A percentile compares a stretch with the other conserved stretches of the same genome.
Evolutionary conservation across 2,113 vertebrate species (phyloP).

Genomic region (Anarhynchus alexandrinus): DNA sequence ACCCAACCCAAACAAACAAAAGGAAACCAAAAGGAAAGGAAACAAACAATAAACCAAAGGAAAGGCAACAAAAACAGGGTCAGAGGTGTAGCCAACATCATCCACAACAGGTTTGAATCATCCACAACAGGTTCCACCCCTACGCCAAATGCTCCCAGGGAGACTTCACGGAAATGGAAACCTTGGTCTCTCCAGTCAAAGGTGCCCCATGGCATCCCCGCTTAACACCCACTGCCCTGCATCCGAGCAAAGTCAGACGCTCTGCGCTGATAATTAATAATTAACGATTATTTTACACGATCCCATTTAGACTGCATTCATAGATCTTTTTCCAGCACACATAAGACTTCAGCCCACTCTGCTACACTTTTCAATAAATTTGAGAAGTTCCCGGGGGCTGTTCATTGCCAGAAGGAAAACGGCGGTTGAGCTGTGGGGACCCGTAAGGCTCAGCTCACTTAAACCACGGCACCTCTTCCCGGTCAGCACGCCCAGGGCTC

Average conservation of each 20-base stretch:
- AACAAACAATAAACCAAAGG: too few species aligned
- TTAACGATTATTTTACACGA: neutral
- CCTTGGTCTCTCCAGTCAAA: accelerated
- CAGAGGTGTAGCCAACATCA: neutral
- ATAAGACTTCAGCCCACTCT: neutral
- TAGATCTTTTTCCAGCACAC: neutral
- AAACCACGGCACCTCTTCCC: neutral
- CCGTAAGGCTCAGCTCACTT: neutral
- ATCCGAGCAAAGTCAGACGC: neutral
- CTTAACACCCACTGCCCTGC: neutral
- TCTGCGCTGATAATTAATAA: neutral
- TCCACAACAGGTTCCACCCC: neutral
- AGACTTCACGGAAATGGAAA: neutral
- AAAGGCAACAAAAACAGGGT: neutral
- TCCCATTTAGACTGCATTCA: neutral
- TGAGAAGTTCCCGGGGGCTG: neutral
- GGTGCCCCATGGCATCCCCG: accelerated
- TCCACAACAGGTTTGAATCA: neutral
- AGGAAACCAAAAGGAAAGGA: too few species aligned
- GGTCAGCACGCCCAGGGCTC: neutral
- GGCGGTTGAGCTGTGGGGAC: accelerated
- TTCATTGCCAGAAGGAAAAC: neutral
- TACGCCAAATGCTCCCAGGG: neutral
- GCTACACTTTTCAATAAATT: neutral
- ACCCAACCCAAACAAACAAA: neutral